phyloP scores from a whole-genome alignment of 2,888 invertebrate species.

The Salticus scenicus region DNA sequence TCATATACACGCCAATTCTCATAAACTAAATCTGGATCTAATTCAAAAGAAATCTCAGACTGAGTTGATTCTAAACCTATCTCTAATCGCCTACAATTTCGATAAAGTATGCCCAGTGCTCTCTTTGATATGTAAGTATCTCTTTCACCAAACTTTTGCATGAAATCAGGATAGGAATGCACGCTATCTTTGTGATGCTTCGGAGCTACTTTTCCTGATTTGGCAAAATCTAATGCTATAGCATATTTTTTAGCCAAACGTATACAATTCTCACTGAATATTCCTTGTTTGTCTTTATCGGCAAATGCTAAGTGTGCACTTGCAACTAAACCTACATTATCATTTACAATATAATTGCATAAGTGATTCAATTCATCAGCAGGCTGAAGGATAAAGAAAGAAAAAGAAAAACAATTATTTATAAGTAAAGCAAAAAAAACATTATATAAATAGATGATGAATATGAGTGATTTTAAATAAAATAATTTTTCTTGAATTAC shows the following conservation, averaged over 20 bases:
- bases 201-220: constrained; percentile 73
- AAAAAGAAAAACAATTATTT: too few relatives aligned
- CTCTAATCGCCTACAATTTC: constrained; percentile 70
- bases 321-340: constrained; percentile 74
- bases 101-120: constrained; percentile 74
- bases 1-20: constrained; percentile 43
- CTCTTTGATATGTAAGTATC: constrained; percentile 73
- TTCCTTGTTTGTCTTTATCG: constrained; percentile 73
- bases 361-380: constrained; percentile 75
- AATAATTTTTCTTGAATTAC: too few relatives aligned
- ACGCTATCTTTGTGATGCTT: constrained; percentile 20
- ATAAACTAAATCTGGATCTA: constrained; percentile 35
- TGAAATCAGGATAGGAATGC: constrained; percentile 71
- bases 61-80: constrained; percentile 33
- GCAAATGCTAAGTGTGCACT: constrained; percentile 74
- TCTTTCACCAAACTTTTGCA: constrained; percentile 72
- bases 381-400: constrained; percentile 29
- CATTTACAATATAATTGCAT: constrained; percentile 74
- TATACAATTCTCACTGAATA: constrained; percentile 72
- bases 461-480: too few relatives aligned
- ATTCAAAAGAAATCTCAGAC: constrained; percentile 28
- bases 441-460: too few relatives aligned
- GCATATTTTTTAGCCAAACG: constrained; percentile 72
- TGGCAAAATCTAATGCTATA: constrained; percentile 75
- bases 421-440: too few relatives aligned